phyloP scores from a whole-genome alignment of 2,888 invertebrate genomes.

The Drosophila conformis region DNA sequence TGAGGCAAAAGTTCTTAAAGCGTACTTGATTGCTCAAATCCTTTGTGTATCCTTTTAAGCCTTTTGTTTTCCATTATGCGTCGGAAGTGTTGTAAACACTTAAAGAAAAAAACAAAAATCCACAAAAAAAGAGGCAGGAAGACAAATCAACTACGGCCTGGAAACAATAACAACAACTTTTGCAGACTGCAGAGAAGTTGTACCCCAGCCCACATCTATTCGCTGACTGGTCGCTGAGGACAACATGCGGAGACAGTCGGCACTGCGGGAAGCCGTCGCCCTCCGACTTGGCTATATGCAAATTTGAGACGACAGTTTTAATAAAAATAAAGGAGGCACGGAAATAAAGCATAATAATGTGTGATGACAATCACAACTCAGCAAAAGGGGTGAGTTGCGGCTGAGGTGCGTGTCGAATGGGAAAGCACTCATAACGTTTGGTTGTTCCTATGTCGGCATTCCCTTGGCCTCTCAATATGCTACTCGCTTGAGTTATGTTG shows the following conservation, averaged over 20 bases:
- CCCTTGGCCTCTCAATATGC: slow-evolving; percentile 68
- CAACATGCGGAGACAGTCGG: slow-evolving; percentile 54
- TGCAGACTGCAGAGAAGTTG: slow-evolving; percentile 27
- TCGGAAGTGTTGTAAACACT: slow-evolving; percentile 79
- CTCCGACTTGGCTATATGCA: slow-evolving; percentile 48
- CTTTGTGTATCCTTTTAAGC: slow-evolving; percentile 81
- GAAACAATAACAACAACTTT: slow-evolving; percentile 49
- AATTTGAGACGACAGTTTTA: slow-evolving; percentile 65
- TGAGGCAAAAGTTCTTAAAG: slow-evolving; percentile 67
- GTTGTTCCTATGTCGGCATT: slow-evolving; percentile 38
- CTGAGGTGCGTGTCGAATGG: slow-evolving; percentile 72
- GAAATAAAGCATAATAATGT: slow-evolving; percentile 78
- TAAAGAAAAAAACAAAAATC: slow-evolving; percentile 35
- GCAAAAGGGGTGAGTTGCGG: slow-evolving; percentile 9
- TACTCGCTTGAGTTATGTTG: slow-evolving; percentile 54
- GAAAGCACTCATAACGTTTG: slow-evolving; percentile 73
- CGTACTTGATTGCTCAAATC: slow-evolving; percentile 80
- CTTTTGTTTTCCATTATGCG: slow-evolving; percentile 79
- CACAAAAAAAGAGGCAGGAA: slow-evolving; percentile 1
- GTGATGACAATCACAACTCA: slow-evolving; percentile 64
- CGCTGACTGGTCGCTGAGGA: slow-evolving; percentile 37
- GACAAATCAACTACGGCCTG: slow-evolving; percentile 36
- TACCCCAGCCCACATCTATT: slow-evolving; percentile 22
- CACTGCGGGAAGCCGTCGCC: slow-evolving; percentile 45
- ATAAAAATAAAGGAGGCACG: slow-evolving; percentile 59